A percentile compares a stretch with the other conserved stretches of the same genome.
phyloP scores from a whole-genome alignment of 2,888 invertebrate genomes.

The Euproctis similis region DNA sequence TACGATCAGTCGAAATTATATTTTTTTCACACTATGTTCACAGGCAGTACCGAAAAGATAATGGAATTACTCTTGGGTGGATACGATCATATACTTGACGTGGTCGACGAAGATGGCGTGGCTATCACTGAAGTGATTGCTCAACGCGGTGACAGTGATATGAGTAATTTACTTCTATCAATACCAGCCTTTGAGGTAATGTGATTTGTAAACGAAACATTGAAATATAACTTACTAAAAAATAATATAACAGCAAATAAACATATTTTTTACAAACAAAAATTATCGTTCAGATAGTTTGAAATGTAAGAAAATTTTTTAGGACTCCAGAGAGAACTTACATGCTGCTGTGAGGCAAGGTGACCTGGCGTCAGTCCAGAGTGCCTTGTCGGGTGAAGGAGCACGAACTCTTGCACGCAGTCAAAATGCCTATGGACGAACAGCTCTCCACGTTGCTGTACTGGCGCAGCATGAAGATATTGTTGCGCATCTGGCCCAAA shows the following conservation, averaged over 20 bases:
- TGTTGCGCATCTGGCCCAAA: conserved; percentile 83
- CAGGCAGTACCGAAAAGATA: conserved; percentile 62
- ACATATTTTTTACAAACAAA: no score
- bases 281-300: background rate
- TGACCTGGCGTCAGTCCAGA: conserved; percentile 75
- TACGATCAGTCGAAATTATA: no score
- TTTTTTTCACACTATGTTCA: no score
- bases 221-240: no score
- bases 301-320: conserved; percentile 1
- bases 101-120: conserved; percentile 82
- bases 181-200: conserved; percentile 86
- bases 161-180: conserved; percentile 81
- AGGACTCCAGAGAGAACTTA: conserved; percentile 86
- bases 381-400: conserved; percentile 71
- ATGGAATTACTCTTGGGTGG: conserved; percentile 84
- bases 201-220: no score
- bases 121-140: conserved; percentile 82
- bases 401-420: conserved; percentile 53
- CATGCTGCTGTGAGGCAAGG: conserved; percentile 82
- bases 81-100: conserved; percentile 90
- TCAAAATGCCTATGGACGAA: conserved; percentile 83
- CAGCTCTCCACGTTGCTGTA: conserved; percentile 90
- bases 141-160: conserved; percentile 79
- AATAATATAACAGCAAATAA: no score
- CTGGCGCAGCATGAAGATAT: conserved; percentile 88